Evolutionary conservation across 2,888 invertebrate species (phyloP), one percentile per base, ranked within the genome.

Genomic region (Chaetogeoica ovagalla): DNA sequence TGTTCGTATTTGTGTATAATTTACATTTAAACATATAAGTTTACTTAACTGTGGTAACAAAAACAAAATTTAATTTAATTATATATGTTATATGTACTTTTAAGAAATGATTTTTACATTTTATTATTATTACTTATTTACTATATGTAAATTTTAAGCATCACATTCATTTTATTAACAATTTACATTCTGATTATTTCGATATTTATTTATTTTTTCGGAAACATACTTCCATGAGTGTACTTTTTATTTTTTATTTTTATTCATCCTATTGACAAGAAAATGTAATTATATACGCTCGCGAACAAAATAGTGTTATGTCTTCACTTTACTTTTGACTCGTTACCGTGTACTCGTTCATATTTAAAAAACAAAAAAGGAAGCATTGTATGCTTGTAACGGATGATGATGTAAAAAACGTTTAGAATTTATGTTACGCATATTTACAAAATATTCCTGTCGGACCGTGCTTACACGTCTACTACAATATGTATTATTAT

Each of bases 221-320:
- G 13, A 48, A 66, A 66, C 15, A 2, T 52, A 30, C 52, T 17
- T 30, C 0, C 48, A 39, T 69, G 13, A 48, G 13, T 48, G 11
- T 15, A 30, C 30, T 30, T 4, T 48, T 48, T 48, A 48, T 55
- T 59, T 71, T 55, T 30, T 30, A 69, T 59, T 39, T 57, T 15
- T 59, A 71, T 39, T 39, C 39, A 15, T 9, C 39, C 9, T n/a
- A 2, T 17, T 21, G 39, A 55, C 8, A 55, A 55, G 6, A 65
- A 48, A 55, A 69, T 30, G 1, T 55, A 55, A 30, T 52, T 52
- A 15, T 17, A 37, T 30, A 4, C 4, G n/a, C 13, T 21, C 43
- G n/a, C 37, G 66, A 66, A 66, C 39, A 66, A 66, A 60, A 19
- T 71, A 43, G 71, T 59, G 9, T 71, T 39, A 11, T 62, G 39